Evolutionary conservation across 2,888 invertebrate species (phyloP), one percentile per base, ranked within the genome.

Genomic region (Portevinia maculata): DNA sequence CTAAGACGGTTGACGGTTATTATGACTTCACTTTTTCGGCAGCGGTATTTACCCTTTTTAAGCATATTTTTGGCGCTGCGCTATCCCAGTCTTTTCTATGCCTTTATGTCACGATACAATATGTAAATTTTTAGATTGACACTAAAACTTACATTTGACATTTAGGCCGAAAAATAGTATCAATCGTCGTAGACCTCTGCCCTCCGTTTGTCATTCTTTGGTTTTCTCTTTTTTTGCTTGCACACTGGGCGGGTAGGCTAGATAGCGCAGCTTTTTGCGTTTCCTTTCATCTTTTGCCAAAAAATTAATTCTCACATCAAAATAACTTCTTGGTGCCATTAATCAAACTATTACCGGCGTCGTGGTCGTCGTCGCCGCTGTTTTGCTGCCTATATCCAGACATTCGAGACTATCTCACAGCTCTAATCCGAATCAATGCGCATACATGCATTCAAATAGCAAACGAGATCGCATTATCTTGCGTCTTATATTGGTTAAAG

Each of bases 381-480:
- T 11, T 6, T n/a, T 21, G 52, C 32, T 50, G 67, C 69, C 70
- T 75, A 46, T 70, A 59, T 65, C 64, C 76, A 71, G 81, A 70
- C 75, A 75, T 46, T 57, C 53, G 65, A 70, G 81, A 53, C 81
- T 81, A 81, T 81, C 75, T 52, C 53, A 28, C 17, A 65, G 53
- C 70, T 65, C 53, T 71, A 81, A 81, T 81, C 81, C 81, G 60
- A 81, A 81, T 81, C 81, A 81, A 65, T 76, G 81, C 53, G 81
- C 81, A 76, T 70, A 76, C 81, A 81, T 81, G 81, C 76, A 76
- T 76, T 65, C 76, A 60, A 81, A 81, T 76, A 76, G 76, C 81
- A 76, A 81, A 76, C 64, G 81, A 71, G 76, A 81, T 81, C 76
- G 76, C 65, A 46, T 76, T 81, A 81, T 81, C 81, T 81, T 64